Conservation (phyloP, 2,797 vertebrate genomes). For the Hirundo rustica region DNA sequence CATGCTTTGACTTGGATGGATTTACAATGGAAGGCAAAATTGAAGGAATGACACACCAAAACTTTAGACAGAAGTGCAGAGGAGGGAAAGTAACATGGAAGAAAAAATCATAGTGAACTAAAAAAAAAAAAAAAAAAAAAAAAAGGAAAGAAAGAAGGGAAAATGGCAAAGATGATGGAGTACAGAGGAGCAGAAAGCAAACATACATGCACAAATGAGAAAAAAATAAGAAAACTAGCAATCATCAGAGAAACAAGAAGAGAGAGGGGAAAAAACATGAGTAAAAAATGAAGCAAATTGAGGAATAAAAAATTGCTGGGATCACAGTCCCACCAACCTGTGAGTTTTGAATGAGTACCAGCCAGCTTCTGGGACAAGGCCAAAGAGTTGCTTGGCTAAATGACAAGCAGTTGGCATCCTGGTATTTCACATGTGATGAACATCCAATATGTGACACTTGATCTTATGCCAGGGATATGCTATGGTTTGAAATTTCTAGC, state of each 20-base stretch:
- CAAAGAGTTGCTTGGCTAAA: conserved; percentile 21
- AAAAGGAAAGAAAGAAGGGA: neutral
- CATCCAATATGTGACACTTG: conserved; percentile 49
- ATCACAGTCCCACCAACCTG: conserved; percentile 16
- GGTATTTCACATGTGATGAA: conserved; percentile 45
- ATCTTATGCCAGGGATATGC: conserved; percentile 32
- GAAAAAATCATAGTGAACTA: neutral
- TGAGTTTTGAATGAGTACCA: conserved; percentile 29
- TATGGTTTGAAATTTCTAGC: neutral
- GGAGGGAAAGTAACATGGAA: neutral
- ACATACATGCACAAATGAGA: neutral
- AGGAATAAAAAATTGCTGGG: conserved; percentile 13
- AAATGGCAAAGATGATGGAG: neutral
- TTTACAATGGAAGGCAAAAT: neutral
- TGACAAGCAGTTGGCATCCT: conserved; percentile 49
- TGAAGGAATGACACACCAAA: neutral
- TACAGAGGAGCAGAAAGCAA: neutral
- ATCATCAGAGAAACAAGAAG: neutral
- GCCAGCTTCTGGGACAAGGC: conserved; percentile 39
- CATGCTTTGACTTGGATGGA: neutral
- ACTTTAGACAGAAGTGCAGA: neutral
- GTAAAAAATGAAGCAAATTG: neutral
- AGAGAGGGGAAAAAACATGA: neutral
- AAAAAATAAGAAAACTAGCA: neutral
- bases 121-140: no score